Conservation (phyloP, 92 coral and sea anemone species). For the Nematostella vectensis region DNA sequence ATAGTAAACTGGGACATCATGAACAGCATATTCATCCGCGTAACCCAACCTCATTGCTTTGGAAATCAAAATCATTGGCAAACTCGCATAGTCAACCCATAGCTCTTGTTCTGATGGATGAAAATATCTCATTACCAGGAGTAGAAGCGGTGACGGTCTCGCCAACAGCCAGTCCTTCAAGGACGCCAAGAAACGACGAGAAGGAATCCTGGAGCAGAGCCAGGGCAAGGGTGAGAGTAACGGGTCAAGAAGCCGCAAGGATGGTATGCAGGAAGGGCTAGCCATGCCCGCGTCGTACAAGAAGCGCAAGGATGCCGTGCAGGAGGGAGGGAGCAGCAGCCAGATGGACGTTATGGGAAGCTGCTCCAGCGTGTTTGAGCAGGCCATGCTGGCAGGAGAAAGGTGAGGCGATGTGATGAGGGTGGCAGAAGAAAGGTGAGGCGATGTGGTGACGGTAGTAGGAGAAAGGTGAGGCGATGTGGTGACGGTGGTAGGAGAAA, state of each 20-base stretch:
- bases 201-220: constrained; percentile 52
- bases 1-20: too few species aligned
- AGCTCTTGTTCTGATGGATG: too few species aligned
- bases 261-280: constrained; percentile 78
- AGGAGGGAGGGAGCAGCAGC: constrained; percentile 25
- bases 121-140: too few species aligned
- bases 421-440: too few species aligned
- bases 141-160: constrained; percentile 54
- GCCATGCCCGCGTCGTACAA: constrained; percentile 62
- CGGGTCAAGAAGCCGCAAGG: constrained; percentile 76
- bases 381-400: constrained; percentile 1
- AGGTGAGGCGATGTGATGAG: too few species aligned
- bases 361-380: constrained; percentile 29
- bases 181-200: constrained; percentile 68
- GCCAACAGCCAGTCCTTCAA: constrained; percentile 47
- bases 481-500: too few species aligned
- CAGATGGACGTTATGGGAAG: constrained; percentile 48
- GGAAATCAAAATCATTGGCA: too few species aligned
- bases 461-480: too few species aligned
- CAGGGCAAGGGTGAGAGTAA: constrained; percentile 43
- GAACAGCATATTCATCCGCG: too few species aligned
- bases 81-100: too few species aligned
- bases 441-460: too few species aligned
- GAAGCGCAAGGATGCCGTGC: constrained; percentile 63
- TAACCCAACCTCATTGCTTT: too few species aligned